Conservation (phyloP, 1,140 invertebrate species). For the Elymnias hypermnestra region DNA sequence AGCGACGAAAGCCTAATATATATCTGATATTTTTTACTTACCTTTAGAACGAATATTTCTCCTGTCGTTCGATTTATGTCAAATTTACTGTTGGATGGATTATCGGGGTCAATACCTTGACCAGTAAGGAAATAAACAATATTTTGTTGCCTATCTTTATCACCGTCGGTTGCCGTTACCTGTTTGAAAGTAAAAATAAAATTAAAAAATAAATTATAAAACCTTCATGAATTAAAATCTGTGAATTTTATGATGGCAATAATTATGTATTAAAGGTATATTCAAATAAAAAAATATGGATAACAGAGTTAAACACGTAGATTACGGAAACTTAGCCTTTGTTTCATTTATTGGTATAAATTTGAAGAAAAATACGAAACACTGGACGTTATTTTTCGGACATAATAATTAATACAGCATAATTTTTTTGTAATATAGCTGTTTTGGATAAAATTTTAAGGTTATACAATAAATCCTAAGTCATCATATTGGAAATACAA, state of each 20-base stretch:
- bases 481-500: too few species aligned
- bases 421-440: too few species aligned
- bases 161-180: conserved; percentile 96
- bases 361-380: conserved; percentile 12
- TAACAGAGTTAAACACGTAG: too few species aligned
- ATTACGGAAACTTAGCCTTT: conserved; percentile 31
- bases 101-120: conserved; percentile 96
- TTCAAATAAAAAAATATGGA: too few species aligned
- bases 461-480: too few species aligned
- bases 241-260: too few species aligned
- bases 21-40: conserved; percentile 54
- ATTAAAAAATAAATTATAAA: conserved; percentile 1
- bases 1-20: background rate
- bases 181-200: conserved; percentile 55
- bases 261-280: too few species aligned
- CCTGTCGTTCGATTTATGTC: conserved; percentile 96
- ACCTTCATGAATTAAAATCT: too few species aligned
- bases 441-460: too few species aligned
- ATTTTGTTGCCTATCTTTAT: conserved; percentile 94
- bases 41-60: conserved; percentile 95
- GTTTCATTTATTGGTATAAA: conserved; percentile 27
- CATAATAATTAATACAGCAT: too few species aligned
- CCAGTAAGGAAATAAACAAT: conserved; percentile 98
- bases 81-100: conserved; percentile 96
- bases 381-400: too few species aligned